phyloP scores from a whole-genome alignment of 2,888 invertebrate species.

The Graphium colonna region DNA sequence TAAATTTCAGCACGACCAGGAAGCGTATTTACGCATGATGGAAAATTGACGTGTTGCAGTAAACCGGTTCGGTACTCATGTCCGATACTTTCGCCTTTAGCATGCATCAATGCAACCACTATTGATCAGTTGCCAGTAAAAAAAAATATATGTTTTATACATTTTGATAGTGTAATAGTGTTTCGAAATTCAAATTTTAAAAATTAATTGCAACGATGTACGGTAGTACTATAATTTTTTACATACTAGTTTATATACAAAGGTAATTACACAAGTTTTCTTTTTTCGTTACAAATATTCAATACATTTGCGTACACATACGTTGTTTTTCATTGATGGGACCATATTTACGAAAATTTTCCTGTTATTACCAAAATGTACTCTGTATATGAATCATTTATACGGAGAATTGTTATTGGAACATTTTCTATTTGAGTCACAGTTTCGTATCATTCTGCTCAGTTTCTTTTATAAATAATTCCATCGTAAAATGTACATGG shows the following conservation, averaged over 20 bases:
- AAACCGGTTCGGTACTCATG: slow-evolving; percentile 54
- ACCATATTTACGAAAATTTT: no score
- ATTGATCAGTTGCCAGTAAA: neutral
- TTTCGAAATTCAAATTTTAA: no score
- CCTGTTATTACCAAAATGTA: slow-evolving; percentile 8
- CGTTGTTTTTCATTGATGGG: no score
- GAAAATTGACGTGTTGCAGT: slow-evolving; percentile 40
- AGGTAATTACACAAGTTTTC: no score
- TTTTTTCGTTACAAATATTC: no score
- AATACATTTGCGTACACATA: no score
- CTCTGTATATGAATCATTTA: neutral
- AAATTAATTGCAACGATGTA: no score
- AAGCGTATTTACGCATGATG: slow-evolving; percentile 30
- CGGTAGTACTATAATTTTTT: neutral
- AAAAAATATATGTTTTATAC: neutral
- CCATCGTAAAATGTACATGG: slow-evolving; percentile 3
- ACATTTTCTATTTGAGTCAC: neutral
- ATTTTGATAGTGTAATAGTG: neutral
- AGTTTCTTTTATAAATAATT: neutral
- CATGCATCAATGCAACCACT: slow-evolving; percentile 48
- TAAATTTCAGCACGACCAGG: neutral
- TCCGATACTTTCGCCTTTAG: slow-evolving; percentile 66
- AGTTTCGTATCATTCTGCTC: neutral
- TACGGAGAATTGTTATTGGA: neutral
- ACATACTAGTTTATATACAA: no score